Conservation (phyloP, 2,888 invertebrate species). For the Campopleginae sp. region DNA sequence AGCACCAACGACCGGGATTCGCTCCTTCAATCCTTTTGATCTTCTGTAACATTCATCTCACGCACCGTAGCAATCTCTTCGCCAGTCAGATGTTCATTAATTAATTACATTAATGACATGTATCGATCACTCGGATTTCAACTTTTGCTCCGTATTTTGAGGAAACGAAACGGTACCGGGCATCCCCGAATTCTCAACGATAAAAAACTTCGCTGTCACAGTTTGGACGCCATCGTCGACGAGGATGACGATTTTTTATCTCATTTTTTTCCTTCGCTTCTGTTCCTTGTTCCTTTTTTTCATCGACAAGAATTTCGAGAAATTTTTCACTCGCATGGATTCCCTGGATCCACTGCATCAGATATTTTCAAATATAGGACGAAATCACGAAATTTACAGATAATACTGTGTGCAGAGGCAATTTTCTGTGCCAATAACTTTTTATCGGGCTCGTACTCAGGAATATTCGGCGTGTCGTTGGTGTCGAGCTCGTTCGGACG, state of each 20-base stretch:
- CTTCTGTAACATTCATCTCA: not conserved
- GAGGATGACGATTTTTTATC: not conserved
- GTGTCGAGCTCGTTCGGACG: slow-evolving; percentile 37
- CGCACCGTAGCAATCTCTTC: not conserved
- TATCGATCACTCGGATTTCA: not conserved
- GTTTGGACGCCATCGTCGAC: not conserved
- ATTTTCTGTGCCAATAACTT: slow-evolving; percentile 80
- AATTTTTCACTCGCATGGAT: not conserved
- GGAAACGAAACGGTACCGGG: not conserved
- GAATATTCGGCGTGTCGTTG: slow-evolving; percentile 36
- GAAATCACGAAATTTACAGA: slow-evolving; percentile 29
- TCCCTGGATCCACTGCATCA: not conserved
- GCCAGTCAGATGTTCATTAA: not conserved
- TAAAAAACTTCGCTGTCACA: not conserved
- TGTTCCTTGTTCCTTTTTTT: slow-evolving; percentile 27
- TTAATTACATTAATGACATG: not conserved
- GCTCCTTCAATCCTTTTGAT: not conserved
- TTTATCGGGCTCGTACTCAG: slow-evolving; percentile 74
- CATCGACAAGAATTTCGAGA: not conserved
- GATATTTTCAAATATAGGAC: slow-evolving; percentile 21
- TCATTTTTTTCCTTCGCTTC: not conserved
- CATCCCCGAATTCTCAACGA: too few relatives aligned
- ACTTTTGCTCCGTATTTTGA: not conserved
- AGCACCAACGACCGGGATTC: not conserved
- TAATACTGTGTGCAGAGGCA: slow-evolving; percentile 61